Base-by-base conservation (phyloP, 2,113 vertebrate species). In the Clupea harengus region DNA sequence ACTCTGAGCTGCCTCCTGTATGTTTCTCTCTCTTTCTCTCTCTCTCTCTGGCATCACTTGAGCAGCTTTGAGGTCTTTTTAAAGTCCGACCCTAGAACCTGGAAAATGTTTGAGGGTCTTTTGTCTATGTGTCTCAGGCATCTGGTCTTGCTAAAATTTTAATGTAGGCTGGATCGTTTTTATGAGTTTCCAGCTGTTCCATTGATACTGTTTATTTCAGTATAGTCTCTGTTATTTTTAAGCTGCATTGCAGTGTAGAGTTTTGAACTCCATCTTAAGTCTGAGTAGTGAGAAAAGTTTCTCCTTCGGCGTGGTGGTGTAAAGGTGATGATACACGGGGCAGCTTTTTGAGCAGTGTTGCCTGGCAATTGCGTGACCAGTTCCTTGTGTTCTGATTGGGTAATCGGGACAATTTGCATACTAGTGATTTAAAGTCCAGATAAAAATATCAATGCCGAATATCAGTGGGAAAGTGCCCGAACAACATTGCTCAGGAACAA, bases 41-140 rank as follows among this genome's bases (percentile, higher is more conserved):
- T 17, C 28, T 78, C 72, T 32, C 72, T 28, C 72, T 78, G 72
- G 72, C 82, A 89, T 92, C 91, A 90, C 90, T 90, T 84, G 52
- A 78, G 72, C 72, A 78, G 72, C 32, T 78, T 39, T 78, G 13
- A 39, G 28, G 72, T 13, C 0, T 78, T 32, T 32, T 78, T 17
- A 60, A 78, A 78, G 25, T 25, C 18, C 4, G 80, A 49, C 60
- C 54, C 45, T 49, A 72, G 67, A 72, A 67, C 85, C 85, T 82
- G 81, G 84, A 80, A 78, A 52, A 45, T 60, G 82, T 83, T 83
- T 54, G 82, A 46, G 60, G 83, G 11, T 78, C 72, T 78, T 78
- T 78, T 78, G 72, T 78, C 32, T 75, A 28, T 39, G 10, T 75
- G 67, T 32, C 28, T 39, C 67, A 39, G 67, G 67, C 28, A 75